These are phyloP conservation scores for Drosophila nr. perissopoda DNA, from an alignment of 2,888 invertebrate species.

Conservation along the genomic window DNA sequence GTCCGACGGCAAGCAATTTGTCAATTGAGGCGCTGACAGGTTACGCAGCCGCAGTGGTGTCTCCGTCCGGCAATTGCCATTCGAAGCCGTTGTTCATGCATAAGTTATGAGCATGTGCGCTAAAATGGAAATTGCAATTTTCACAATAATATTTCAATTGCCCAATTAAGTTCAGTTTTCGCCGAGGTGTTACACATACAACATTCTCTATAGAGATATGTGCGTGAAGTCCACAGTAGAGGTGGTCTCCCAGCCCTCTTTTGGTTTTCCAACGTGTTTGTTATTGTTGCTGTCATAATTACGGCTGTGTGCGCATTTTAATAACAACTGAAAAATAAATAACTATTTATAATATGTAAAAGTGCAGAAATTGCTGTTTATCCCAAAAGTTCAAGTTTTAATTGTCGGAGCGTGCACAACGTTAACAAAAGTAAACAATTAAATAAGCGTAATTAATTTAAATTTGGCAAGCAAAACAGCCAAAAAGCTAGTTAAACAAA, in stretches of 20 bases:
- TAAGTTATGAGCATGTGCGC: conserved; percentile 69
- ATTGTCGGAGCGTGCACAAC: conserved; percentile 62
- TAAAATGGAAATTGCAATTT: conserved; percentile 70
- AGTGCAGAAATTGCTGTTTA: conserved; percentile 65
- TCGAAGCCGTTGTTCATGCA: conserved; percentile 48
- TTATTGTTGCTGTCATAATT: conserved; percentile 26
- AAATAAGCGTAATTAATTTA: conserved; percentile 68
- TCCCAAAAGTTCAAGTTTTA: conserved; percentile 69
- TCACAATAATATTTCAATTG: conserved; percentile 69
- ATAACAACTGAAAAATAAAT: conserved; percentile 69
- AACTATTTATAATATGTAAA: conserved; percentile 57
- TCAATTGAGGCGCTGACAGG: conserved; percentile 71
- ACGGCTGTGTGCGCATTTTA: conserved; percentile 58
- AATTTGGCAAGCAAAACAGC: conserved; percentile 54
- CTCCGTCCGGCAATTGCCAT: conserved; percentile 25
- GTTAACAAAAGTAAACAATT: conserved; percentile 72
- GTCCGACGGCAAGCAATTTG: conserved; percentile 65
- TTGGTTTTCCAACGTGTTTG: conserved; percentile 46
- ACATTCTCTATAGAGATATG: conserved; percentile 19
- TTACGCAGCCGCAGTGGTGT: conserved; percentile 78
- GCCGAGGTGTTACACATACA: conserved; percentile 68
- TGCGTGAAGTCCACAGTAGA: conserved; percentile 61
- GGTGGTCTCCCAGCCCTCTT: conserved; percentile 43
- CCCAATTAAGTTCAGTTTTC: conserved; percentile 69
- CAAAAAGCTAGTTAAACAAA: conserved; percentile 43